A percentile compares a stretch with the other conserved stretches of the same genome.
Conservation (phyloP, 2,113 vertebrate genomes). For the mouse (Mus musculus) region DNA sequence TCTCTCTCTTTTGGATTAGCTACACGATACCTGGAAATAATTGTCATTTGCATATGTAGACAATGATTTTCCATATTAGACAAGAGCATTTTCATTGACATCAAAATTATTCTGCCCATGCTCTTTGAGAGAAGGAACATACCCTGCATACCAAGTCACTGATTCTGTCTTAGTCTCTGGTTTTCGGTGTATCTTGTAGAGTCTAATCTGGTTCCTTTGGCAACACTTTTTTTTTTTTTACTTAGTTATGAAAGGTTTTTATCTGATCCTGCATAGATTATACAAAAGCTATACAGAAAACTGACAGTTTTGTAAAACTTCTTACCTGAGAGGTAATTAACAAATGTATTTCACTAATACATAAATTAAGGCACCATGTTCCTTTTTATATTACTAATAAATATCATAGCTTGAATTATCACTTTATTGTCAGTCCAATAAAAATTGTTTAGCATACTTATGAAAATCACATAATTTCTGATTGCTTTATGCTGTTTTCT, state of each 20-base stretch:
- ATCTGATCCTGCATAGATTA: neutral
- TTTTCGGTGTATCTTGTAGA: neutral
- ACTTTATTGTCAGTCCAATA: neutral
- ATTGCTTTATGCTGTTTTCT: neutral
- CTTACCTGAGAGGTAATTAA: neutral
- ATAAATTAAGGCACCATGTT: neutral
- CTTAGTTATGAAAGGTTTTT: neutral
- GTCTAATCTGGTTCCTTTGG: neutral
- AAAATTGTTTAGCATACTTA: neutral
- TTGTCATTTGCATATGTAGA: neutral
- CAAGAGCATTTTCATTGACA: neutral
- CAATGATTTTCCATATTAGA: neutral
- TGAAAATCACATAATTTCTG: neutral
- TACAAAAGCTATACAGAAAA: neutral
- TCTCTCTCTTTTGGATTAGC: neutral
- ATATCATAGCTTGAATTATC: constrained; percentile 3
- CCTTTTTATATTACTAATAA: neutral
- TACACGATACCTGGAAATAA: neutral
- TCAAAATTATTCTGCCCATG: neutral
- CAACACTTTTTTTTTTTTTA: neutral
- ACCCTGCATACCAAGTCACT: neutral
- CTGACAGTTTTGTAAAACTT: neutral
- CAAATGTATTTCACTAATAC: neutral
- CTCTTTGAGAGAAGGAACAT: neutral
- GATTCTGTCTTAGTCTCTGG: neutral